Evolutionary conservation across 23 tunicate species (phyloP).

Genomic region (Diplosoma virens): DNA sequence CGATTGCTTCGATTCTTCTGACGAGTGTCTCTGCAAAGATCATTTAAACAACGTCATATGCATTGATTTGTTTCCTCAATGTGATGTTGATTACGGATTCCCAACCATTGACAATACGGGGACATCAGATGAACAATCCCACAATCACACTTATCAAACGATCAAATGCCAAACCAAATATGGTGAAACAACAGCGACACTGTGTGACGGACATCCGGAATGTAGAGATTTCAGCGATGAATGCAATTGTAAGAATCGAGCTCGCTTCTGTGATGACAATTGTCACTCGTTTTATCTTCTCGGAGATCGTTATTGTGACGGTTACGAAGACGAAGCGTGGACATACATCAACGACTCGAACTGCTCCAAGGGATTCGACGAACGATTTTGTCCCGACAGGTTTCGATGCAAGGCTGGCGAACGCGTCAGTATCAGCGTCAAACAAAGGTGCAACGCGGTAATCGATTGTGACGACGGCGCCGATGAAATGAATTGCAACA

Average conservation of each 20-base stretch:
- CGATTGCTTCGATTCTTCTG: conserved; percentile 42
- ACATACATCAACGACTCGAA: background rate
- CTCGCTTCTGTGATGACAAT: conserved; percentile 21
- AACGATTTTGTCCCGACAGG: conserved; percentile 10
- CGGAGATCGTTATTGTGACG: conserved; percentile 29
- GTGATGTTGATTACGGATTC: background rate
- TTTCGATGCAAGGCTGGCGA: conserved; percentile 3
- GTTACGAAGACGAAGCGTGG: conserved; percentile 23
- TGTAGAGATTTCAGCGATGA: conserved; percentile 29
- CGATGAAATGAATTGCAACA: conserved; percentile 1
- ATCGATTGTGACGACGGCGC: conserved; percentile 3
- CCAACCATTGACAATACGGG: too few relatives aligned
- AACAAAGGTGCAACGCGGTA: background rate
- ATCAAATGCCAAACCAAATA: background rate
- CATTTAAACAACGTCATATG: background rate
- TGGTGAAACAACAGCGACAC: background rate
- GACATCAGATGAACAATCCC: too few relatives aligned
- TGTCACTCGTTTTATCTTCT: conserved; percentile 5
- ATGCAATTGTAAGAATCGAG: conserved; percentile 13
- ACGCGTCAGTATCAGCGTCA: background rate
- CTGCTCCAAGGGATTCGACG: conserved; percentile 25
- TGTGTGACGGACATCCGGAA: conserved; percentile 28
- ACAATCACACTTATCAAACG: too few relatives aligned
- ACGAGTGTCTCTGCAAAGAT: conserved; percentile 46
- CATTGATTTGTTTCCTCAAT: background rate